Evolutionary conservation across 2,888 invertebrate species (phyloP), one percentile per base, ranked within the genome.

Genomic region (Tortricodes alternella): DNA sequence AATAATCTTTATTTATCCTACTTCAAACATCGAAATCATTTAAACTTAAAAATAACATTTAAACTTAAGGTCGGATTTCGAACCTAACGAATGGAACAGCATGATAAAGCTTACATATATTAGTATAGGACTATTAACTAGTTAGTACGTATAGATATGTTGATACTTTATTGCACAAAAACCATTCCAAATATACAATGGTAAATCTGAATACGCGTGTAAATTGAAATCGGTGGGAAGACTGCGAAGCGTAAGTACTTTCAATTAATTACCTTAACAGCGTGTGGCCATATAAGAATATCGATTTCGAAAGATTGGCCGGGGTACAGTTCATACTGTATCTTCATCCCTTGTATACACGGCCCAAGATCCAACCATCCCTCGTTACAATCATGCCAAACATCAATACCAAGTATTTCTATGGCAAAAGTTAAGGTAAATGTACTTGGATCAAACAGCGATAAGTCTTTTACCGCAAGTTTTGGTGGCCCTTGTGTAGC

Each of bases 371-470:
- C 80, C 15, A 84, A 9, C 79, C 75, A 78, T 1, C 82, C 88
- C 35, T 80, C 80, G 7, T 77, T 76, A 52, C 75, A 78, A 41
- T 86, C 85, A 24, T 83, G 73, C 79, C 80, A 86, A 16, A 80
- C 70, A 29, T 88, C 82, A n/a, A 76, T 66, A 2, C 76, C 83
- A 11, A 84, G 46, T 18, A 89, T 63, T 75, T 90, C 88, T 13
- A 89, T 60, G 1, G 77, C 80, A 69, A 89, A 89, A 11, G 86
- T 85, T 0, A 89, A 60, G 0, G 80, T 83, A 56, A 89, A 89
- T 1, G 63, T 58, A 64, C 80, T 84, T 57, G 41, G 60, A 23
- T 46, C 9, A 2, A 32, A 21, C 4, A 11, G 21, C 6, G 32
- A 3, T 13, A 32, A n/a, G 8, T 53, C 37, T 16, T 8, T 19